Base-by-base conservation (phyloP, 2,888 invertebrate genomes). In the Resseliella maxima region DNA sequence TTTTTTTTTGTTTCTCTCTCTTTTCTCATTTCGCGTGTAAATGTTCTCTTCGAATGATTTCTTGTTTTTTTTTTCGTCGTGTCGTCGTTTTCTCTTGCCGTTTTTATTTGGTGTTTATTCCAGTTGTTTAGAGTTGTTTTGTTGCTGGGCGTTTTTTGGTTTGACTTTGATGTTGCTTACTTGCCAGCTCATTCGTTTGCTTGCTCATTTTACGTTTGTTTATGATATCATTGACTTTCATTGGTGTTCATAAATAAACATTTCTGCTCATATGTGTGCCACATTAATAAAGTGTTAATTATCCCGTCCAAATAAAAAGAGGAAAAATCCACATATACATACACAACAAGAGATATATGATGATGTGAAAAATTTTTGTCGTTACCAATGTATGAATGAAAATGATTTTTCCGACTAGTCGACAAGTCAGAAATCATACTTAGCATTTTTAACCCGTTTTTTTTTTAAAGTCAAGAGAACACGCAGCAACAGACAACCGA, bases 201-300 rank as follows among this genome's bases (percentile, higher is more conserved):
- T 64, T 5, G 3, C 64, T 64, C 31, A 1, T 64, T n/a, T 27
- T 64, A 2, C 27, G 50, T 21, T n/a, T 59, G 59, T 59, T 59
- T 59, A 24, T 59, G 59, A 59, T 59, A 59, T 59, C 59, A 59
- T 59, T 59, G 59, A 59, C 59, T 59, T 59, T 59, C 59, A 59
- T 59, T 59, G 59, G 59, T 59, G n/a, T 59, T 59, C 59, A 59
- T 59, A 59, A 59, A 59, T 59, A 59, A 59, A 59, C 59, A 59
- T 59, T 24, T 59, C 59, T 59, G 59, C 59, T 59, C 59, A 59
- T 59, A 59, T 59, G 24, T 59, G 59, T 59, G 24, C 59, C 59
- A 59, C 72, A 72, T 72, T 72, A 72, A 72, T 72, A 35, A 72
- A 72, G 72, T 72, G 72, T 72, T 72, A 72, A 72, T 72, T 72